These are phyloP conservation scores for Drosophila tsacasi DNA, from an alignment of 1,140 invertebrate species.

Conservation along the genomic window DNA sequence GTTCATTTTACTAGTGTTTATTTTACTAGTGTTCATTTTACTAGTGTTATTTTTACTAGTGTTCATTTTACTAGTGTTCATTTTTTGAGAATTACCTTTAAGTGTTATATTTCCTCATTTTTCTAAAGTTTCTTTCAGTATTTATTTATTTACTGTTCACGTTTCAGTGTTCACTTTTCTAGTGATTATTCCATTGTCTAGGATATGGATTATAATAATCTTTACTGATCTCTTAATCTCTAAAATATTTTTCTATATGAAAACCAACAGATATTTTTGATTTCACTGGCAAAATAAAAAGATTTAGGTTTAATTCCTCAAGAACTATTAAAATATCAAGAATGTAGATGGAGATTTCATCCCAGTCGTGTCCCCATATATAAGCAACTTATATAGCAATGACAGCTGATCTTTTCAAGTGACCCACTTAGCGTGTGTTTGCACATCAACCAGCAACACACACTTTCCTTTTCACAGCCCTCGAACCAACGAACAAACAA, in stretches of 20 bases:
- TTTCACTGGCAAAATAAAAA: background rate
- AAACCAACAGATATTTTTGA: background rate
- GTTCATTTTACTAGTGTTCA: background rate
- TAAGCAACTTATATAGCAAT: conserved; percentile 13
- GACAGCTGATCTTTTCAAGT: conserved; percentile 81
- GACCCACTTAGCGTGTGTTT: conserved; percentile 72
- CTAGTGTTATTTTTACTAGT: background rate
- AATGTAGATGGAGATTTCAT: conserved; percentile 1
- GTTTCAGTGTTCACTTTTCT: background rate
- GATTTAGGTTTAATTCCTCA: background rate
- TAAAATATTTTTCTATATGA: background rate
- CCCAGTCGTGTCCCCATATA: background rate
- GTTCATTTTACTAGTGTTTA: background rate
- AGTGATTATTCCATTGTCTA: background rate
- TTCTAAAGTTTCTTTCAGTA: no score
- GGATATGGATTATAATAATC: no score
- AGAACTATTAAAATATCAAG: background rate
- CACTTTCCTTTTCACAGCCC: conserved; percentile 74
- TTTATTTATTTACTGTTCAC: background rate
- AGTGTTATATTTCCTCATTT: background rate
- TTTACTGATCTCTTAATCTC: background rate
- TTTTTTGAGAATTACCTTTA: background rate
- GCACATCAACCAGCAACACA: conserved; percentile 53
- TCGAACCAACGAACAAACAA: conserved; percentile 16
- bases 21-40: background rate